Evolutionary conservation across 2,113 vertebrate species (phyloP), one percentile per base, ranked within the genome.

Genomic region (Archocentrus centrarchus): DNA sequence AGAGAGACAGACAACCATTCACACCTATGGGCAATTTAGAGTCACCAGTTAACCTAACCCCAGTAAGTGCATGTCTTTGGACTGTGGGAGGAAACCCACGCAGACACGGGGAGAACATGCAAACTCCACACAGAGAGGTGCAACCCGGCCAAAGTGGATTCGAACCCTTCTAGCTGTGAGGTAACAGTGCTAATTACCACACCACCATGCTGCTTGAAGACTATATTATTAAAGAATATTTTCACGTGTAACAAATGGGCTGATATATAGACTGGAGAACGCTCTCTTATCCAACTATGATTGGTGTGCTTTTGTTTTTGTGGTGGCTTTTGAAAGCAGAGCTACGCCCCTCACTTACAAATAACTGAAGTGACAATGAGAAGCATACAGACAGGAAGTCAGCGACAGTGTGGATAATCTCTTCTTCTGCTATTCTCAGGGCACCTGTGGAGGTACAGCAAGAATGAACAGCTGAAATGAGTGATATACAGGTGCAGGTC

Each of bases 361-460:
- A 73, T 14, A 32, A 73, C 44, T 7, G 55, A 11, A 24, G 24
- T 24, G 24, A 24, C 24, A 30, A 59, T 20, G 17, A 62, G 50
- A 20, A 83, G 53, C 95, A 30, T 80, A 98, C 98, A 4, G 96
- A 97, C 92, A 99, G 92, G 89, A 99, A 98, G 84, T 99, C 97
- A 11, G 97, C 90, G 59, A 98, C 76, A 13, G 96, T 97, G 81
- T 94, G 97, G 75, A 97, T 86, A 1, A 96, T 57, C 13, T 96
- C 97, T 73, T 94, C 95, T 83, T 98, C 97, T 10, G 94, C 82
- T 96, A 96, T 94, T 81, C 96, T 96, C 18, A 94, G 86, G 76
- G 79, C 70, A 39, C 94, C 98, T 99, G 61, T 41, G 61, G 75
- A 87, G 63, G 17, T 5, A 89, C 53, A 91, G 15, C 70, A 59